These are phyloP conservation scores for Syndactyla subalaris DNA, from an alignment of 2,797 vertebrate species.

Conservation along the genomic window DNA sequence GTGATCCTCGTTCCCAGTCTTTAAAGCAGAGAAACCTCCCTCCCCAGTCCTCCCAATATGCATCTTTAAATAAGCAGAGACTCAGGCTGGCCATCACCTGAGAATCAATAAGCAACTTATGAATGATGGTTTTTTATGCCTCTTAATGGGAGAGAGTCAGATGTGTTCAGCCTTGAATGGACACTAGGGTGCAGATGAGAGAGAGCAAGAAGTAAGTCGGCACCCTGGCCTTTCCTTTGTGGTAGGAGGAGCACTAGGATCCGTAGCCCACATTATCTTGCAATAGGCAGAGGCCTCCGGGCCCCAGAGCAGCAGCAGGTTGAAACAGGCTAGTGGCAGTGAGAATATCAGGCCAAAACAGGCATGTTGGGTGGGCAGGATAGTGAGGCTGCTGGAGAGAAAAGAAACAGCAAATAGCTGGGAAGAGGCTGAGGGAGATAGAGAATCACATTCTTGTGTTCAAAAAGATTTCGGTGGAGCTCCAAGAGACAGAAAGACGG, in stretches of 20 bases:
- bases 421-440: not conserved
- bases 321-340: slow-evolving; percentile 29
- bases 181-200: not conserved
- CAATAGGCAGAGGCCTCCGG: slow-evolving; percentile 10
- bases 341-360: slow-evolving; percentile 46
- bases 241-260: not conserved
- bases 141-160: not conserved
- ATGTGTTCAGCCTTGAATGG: not conserved
- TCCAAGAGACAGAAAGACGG: not conserved
- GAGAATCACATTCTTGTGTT: not conserved
- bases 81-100: not conserved
- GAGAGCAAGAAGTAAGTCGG: not conserved
- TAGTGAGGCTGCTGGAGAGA: not conserved
- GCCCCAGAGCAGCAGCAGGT: slow-evolving; percentile 18
- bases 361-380: slow-evolving; percentile 1
- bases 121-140: not conserved
- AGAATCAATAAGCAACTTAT: not conserved
- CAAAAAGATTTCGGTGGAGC: not conserved
- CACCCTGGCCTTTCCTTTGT: not conserved
- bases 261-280: not conserved
- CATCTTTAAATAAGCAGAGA: not conserved
- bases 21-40: not conserved
- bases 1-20: not conserved
- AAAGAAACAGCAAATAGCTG: not conserved
- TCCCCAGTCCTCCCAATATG: not conserved